Conservation (phyloP, 1,140 invertebrate genomes). For the Dreissena rostriformis region DNA sequence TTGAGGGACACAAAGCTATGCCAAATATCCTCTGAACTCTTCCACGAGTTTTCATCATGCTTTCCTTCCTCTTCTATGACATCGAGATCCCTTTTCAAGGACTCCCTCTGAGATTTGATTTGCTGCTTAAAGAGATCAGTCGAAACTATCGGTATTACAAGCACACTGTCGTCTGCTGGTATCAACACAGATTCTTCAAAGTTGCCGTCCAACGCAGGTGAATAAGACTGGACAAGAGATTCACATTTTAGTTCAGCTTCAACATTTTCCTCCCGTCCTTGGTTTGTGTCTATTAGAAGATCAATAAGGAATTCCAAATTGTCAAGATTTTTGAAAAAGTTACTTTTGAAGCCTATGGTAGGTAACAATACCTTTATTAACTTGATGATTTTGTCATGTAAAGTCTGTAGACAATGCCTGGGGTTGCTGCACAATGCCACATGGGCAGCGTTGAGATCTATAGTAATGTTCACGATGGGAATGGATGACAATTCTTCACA, state of each 20-base stretch:
- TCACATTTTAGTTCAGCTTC: neutral
- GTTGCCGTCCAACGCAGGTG: neutral
- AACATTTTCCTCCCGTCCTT: neutral
- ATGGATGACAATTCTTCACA: neutral
- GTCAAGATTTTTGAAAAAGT: conserved; percentile 50
- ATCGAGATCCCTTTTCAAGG: conserved; percentile 38
- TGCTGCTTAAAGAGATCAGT: conserved; percentile 46
- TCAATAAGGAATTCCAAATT: conserved; percentile 50
- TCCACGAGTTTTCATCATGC: conserved; percentile 18
- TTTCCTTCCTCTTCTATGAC: conserved; percentile 27
- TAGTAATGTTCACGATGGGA: conserved; percentile 46
- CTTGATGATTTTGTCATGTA: conserved; percentile 34
- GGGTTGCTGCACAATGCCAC: conserved; percentile 47
- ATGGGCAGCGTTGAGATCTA: conserved; percentile 48
- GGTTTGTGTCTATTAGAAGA: conserved; percentile 41
- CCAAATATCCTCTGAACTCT: conserved; percentile 36
- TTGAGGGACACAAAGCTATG: conserved; percentile 37
- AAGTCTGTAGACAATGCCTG: conserved; percentile 29
- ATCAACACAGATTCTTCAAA: conserved; percentile 23
- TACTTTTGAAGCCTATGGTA: conserved; percentile 27
- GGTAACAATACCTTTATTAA: conserved; percentile 17
- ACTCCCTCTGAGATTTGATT: conserved; percentile 46
- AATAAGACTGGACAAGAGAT: no score
- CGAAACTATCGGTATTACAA: conserved; percentile 1
- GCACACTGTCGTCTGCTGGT: conserved; percentile 19